A percentile compares a stretch with the other conserved stretches of the same genome.
Evolutionary conservation across 1,140 invertebrate genomes (phyloP).

Genomic region (Brevipalpus yothersi): DNA sequence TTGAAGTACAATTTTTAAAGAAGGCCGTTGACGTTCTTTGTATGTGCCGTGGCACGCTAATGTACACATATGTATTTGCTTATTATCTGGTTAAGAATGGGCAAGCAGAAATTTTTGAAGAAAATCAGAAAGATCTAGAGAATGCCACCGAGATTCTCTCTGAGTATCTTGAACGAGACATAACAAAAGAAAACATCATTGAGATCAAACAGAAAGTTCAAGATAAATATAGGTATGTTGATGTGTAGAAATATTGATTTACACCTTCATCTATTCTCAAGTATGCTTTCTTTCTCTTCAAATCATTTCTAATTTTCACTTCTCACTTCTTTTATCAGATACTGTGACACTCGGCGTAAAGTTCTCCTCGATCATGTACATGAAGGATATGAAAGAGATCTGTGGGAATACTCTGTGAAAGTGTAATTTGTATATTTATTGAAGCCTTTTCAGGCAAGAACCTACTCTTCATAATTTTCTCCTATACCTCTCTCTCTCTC

Average conservation of each 20-base stretch:
- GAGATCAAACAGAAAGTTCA: constrained; percentile 98
- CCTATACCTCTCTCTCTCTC: too few species aligned
- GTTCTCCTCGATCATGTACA: constrained; percentile 86
- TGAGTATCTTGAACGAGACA: constrained; percentile 91
- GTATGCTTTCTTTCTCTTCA: neutral
- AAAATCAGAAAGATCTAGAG: constrained; percentile 95
- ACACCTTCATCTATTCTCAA: neutral
- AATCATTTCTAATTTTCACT: constrained; percentile 1
- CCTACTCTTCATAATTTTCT: too few species aligned
- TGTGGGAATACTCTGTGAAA: constrained; percentile 34
- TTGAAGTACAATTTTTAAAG: constrained; percentile 61
- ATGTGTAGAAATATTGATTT: neutral
- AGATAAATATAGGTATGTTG: constrained; percentile 84
- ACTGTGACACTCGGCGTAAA: constrained; percentile 83
- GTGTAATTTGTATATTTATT: neutral
- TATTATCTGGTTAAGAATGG: constrained; percentile 95
- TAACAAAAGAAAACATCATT: constrained; percentile 84
- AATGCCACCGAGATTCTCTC: constrained; percentile 85
- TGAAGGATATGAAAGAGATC: constrained; percentile 93
- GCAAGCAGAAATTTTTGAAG: constrained; percentile 95
- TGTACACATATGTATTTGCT: constrained; percentile 99
- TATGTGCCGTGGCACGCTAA: constrained; percentile 85
- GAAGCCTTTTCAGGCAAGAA: neutral
- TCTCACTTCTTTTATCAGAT: constrained; percentile 33
- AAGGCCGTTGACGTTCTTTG: constrained; percentile 94